A percentile compares a stretch with the other conserved stretches of the same genome.
Evolutionary conservation across 2,888 invertebrate genomes (phyloP).

Genomic region (Clanis bilineata): DNA sequence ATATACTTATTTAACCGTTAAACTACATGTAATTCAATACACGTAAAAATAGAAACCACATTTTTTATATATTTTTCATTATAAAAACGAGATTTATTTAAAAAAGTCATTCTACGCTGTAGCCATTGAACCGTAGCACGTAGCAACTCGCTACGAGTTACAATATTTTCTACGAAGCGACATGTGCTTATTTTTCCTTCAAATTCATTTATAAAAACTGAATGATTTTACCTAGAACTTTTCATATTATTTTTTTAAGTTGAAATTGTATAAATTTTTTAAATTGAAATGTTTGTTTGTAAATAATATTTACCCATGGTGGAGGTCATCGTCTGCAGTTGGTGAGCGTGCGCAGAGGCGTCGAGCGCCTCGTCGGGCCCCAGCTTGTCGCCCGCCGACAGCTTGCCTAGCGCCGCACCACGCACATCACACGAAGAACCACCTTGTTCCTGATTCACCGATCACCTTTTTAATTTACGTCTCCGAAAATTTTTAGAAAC

Average conservation of each 20-base stretch:
- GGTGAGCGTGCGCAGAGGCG: constrained; percentile 68
- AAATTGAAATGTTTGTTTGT: constrained; percentile 8
- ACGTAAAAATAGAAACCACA: not conserved
- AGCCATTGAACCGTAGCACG: constrained; percentile 29
- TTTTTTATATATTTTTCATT: not conserved
- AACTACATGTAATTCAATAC: too few relatives aligned
- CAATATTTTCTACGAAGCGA: not conserved
- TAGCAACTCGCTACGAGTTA: constrained; percentile 39
- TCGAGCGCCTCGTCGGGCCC: constrained; percentile 71
- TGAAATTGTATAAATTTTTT: not conserved
- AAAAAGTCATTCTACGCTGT: not conserved
- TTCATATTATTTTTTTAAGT: not conserved
- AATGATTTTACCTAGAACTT: not conserved
- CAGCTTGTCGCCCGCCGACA: constrained; percentile 73
- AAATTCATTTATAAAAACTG: not conserved
- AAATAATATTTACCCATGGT: constrained; percentile 74
- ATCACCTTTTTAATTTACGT: constrained; percentile 77
- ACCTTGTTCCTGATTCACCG: constrained; percentile 58
- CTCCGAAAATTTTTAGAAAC: constrained; percentile 65
- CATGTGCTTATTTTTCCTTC: not conserved
- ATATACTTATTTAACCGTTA: too few relatives aligned
- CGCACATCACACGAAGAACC: constrained; percentile 71
- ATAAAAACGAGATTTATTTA: not conserved
- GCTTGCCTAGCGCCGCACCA: constrained; percentile 62
- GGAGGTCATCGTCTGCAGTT: constrained; percentile 79